These are phyloP conservation scores for Phyllostomus discolor DNA, from an alignment of 2,113 vertebrate species.

Conservation along the genomic window DNA sequence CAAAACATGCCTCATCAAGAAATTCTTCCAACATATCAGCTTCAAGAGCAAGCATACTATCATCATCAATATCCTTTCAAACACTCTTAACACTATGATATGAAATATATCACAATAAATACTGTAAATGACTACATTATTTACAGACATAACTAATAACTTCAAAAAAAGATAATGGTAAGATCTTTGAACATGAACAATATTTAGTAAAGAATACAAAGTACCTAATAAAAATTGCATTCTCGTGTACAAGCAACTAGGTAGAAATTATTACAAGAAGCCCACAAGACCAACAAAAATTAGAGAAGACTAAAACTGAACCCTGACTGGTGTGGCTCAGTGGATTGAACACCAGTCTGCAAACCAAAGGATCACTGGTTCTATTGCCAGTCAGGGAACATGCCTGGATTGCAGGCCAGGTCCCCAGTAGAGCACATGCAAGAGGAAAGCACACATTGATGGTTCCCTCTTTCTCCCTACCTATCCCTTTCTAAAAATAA, in stretches of 20 bases:
- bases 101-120: neutral
- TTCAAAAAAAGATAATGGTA: neutral
- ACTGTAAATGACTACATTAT: neutral
- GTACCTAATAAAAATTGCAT: neutral
- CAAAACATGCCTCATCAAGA: neutral
- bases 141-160: neutral
- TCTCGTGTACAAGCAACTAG: neutral
- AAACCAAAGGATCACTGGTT: too few relatives aligned
- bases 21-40: neutral
- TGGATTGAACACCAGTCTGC: too few relatives aligned
- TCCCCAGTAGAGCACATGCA: too few relatives aligned
- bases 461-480: too few relatives aligned
- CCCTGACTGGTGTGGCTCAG: too few relatives aligned
- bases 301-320: neutral
- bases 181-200: neutral
- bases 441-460: too few relatives aligned
- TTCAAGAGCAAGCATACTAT: neutral
- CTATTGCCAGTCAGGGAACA: too few relatives aligned
- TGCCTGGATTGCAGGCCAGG: too few relatives aligned
- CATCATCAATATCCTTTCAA: neutral
- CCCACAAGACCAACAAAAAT: neutral
- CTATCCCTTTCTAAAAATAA: too few relatives aligned
- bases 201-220: neutral
- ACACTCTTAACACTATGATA: neutral
- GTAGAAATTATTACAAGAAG: neutral